Base-by-base conservation (phyloP, 2,797 vertebrate genomes). In the Heteromormyrus szaboi region DNA sequence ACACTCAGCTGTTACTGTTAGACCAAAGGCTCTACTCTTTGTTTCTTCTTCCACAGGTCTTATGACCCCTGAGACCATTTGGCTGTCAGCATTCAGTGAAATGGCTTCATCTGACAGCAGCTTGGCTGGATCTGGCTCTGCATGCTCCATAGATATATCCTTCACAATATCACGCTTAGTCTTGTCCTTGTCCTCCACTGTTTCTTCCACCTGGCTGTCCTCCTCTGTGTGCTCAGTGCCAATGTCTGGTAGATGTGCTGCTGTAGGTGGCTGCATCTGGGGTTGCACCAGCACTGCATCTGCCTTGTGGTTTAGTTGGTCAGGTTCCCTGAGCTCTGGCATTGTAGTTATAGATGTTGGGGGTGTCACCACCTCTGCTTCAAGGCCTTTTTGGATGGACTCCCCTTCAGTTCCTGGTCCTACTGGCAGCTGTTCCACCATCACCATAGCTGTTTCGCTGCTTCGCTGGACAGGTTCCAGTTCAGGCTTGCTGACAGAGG, bases 1-100 rank as follows among this genome's bases (percentile, higher is more conserved):
- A 90, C 59, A 19, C 87, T 87, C 59, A 89, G 89, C 68, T 87
- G 86, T 79, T 89, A 88, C 88, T 79, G 88, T 88, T 89, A 84
- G 9, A 83, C 90, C 87, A 65, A 90, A 59, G 88, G 17, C 51
- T 5, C 90, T 89, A 79, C 90, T 53, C 14, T 84, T 88, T 33
- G 33, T 62, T 89, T 37, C 59, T 88, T 51, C 88, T 62, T 5
- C 41, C 44, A 85, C 88, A 87, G 89, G 84, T 53, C 50, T 7
- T 53, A 68, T 37, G 53, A 68, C 51, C 56, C 87, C 89, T 79
- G 86, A 89, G 33, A 51, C 76, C 53, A 68, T 51, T 89, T 81
- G 17, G 1, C 2, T 83, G 56, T 89, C 84, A 62, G 88, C 88
- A 41, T 62, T 53, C 12, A 62, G 53, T 50, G 85, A 65, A 87